Conservation (phyloP, 2,888 invertebrate species). For the Cordilura impudica region DNA sequence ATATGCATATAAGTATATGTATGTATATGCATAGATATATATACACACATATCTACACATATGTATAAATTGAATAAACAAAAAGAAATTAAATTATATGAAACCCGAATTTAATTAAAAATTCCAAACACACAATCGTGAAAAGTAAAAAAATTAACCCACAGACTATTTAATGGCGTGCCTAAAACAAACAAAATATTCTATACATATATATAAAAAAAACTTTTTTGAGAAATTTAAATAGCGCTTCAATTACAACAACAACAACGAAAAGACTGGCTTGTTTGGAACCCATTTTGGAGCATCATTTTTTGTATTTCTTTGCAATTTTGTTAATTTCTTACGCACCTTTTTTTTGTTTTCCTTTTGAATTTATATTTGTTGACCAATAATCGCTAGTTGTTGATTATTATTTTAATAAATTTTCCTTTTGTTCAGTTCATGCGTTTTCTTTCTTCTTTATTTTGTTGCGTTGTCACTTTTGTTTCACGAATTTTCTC, state of each 20-base stretch:
- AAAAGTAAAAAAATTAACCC: background rate
- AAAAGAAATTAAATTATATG: background rate
- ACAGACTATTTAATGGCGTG: constrained; percentile 15
- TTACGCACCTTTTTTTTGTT: constrained; percentile 62
- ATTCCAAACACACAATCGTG: background rate
- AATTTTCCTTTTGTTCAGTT: constrained; percentile 43
- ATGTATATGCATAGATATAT: no score
- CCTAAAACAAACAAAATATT: constrained; percentile 24
- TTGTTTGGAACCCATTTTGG: constrained; percentile 48
- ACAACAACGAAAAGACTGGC: constrained; percentile 7
- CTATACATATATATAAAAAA: background rate
- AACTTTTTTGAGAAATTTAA: constrained; percentile 38
- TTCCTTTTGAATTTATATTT: constrained; percentile 43
- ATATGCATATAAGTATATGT: no score
- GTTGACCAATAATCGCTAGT: constrained; percentile 20
- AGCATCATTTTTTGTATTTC: constrained; percentile 35
- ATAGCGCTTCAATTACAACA: constrained; percentile 17
- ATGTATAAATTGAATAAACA: no score
- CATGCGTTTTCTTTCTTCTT: constrained; percentile 32
- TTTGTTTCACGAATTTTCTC: constrained; percentile 30
- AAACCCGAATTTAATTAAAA: constrained; percentile 1
- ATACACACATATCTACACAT: no score
- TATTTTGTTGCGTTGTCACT: constrained; percentile 61
- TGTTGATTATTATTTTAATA: constrained; percentile 35
- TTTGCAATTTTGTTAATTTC: constrained; percentile 19